phyloP scores from a whole-genome alignment of 2,113 vertebrate species.

The Atrichornis clamosus region DNA sequence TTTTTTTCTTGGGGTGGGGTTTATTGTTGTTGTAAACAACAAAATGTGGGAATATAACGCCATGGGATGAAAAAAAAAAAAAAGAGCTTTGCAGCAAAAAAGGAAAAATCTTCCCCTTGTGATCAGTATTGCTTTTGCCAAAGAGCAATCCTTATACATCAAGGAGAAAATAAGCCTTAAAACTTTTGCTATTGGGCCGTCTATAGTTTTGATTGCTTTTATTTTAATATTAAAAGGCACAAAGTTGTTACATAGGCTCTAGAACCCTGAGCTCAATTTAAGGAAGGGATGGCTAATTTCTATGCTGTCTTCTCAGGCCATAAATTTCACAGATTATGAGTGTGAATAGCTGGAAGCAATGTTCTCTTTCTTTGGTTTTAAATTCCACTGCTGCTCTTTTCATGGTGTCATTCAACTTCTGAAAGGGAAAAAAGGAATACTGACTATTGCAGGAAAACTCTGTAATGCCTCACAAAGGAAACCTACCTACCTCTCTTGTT shows the following conservation, averaged over 20 bases:
- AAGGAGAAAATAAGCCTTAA: neutral
- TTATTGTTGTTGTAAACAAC: neutral
- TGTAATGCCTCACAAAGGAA: neutral
- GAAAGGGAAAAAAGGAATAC: neutral
- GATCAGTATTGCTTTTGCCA: neutral
- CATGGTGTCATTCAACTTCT: neutral
- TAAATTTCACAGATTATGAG: conserved; percentile 29
- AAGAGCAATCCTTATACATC: neutral
- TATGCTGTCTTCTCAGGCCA: neutral
- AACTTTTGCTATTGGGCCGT: neutral
- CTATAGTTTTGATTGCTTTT: neutral
- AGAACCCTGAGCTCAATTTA: neutral
- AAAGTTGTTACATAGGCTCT: neutral
- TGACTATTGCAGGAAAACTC: neutral
- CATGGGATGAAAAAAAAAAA: neutral
- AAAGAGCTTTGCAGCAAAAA: neutral
- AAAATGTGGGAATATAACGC: neutral
- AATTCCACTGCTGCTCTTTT: conserved; percentile 13
- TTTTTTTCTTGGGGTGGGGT: neutral
- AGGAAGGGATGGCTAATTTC: neutral
- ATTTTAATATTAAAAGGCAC: neutral
- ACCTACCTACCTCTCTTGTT: neutral
- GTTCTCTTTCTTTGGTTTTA: neutral
- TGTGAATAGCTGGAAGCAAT: conserved; percentile 11
- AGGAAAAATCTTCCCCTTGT: neutral